A percentile compares a stretch with the other conserved stretches of the same genome.
These are phyloP conservation scores for Drosophila niveifrons DNA, from an alignment of 2,888 invertebrate genomes.

Conservation along the genomic window DNA sequence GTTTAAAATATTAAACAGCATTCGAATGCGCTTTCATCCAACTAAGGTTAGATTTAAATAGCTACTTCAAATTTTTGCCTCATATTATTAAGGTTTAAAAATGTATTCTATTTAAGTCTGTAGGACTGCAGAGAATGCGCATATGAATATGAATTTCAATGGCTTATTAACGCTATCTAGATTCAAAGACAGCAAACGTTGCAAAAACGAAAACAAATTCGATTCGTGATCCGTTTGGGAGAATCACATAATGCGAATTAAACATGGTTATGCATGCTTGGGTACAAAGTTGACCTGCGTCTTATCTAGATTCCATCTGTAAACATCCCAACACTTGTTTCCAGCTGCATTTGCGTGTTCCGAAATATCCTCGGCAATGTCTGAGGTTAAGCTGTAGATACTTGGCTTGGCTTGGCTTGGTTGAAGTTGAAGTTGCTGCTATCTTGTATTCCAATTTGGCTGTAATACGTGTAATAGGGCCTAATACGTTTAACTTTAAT, in stretches of 20 bases:
- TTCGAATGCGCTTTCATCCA: no score
- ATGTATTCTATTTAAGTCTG: no score
- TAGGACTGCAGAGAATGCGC: not conserved
- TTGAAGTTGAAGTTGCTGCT: slow-evolving; percentile 27
- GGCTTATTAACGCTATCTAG: not conserved
- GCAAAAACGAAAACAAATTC: not conserved
- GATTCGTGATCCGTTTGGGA: not conserved
- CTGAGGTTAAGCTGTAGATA: slow-evolving; percentile 1
- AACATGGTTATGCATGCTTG: not conserved
- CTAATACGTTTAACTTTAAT: slow-evolving; percentile 62
- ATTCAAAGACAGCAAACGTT: not conserved
- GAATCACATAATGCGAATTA: not conserved
- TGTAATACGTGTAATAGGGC: slow-evolving; percentile 49
- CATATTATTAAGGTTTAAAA: no score
- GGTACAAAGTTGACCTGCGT: not conserved
- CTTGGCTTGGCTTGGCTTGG: slow-evolving; percentile 10
- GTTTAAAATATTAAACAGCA: no score
- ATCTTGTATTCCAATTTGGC: slow-evolving; percentile 51
- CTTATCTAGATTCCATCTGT: slow-evolving; percentile 1
- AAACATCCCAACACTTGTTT: slow-evolving; percentile 3
- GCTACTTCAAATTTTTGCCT: no score
- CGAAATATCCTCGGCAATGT: not conserved
- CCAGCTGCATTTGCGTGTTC: not conserved
- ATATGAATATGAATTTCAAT: not conserved
- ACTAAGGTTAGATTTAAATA: no score